Percentiles rank a stretch among this genome's conserved stretches.
phyloP scores from a whole-genome alignment of 1,140 invertebrate species.

The Calycopis cecrops region DNA sequence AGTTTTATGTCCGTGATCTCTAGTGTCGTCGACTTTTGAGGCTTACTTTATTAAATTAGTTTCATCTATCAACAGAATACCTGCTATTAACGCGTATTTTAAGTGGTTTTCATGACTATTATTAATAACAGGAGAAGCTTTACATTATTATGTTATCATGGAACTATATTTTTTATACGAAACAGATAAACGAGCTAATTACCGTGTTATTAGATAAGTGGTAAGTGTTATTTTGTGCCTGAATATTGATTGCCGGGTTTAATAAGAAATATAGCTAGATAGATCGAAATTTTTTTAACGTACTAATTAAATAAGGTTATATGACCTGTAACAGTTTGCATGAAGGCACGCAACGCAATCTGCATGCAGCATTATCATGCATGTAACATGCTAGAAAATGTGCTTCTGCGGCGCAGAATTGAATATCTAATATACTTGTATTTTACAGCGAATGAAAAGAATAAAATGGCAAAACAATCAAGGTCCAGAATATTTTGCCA shows the following conservation, averaged over 20 bases:
- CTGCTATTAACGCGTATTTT: slow-evolving; percentile 43
- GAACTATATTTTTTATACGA: background rate
- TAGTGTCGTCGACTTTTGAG: slow-evolving; percentile 60
- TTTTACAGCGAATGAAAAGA: too few relatives aligned
- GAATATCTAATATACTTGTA: too few relatives aligned
- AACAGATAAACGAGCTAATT: slow-evolving; percentile 2
- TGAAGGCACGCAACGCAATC: too few relatives aligned
- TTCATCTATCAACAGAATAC: slow-evolving; percentile 48
- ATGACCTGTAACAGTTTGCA: too few relatives aligned
- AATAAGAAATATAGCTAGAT: too few relatives aligned
- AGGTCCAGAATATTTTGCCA: too few relatives aligned
- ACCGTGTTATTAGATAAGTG: background rate
- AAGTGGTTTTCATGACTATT: slow-evolving; percentile 13
- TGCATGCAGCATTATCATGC: too few relatives aligned
- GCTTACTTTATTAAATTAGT: slow-evolving; percentile 68
- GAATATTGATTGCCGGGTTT: background rate
- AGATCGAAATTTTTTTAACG: too few relatives aligned
- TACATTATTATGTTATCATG: background rate
- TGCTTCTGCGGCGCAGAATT: too few relatives aligned
- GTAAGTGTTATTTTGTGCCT: background rate
- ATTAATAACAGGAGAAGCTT: slow-evolving; percentile 4
- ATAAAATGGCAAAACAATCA: too few relatives aligned
- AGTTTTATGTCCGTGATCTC: slow-evolving; percentile 61
- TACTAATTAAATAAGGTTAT: too few relatives aligned
- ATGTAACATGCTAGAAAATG: too few relatives aligned